Percentiles rank a stretch among this genome's conserved stretches.
Conservation (phyloP, 2,797 vertebrate species). For the Muscicapa striata region DNA sequence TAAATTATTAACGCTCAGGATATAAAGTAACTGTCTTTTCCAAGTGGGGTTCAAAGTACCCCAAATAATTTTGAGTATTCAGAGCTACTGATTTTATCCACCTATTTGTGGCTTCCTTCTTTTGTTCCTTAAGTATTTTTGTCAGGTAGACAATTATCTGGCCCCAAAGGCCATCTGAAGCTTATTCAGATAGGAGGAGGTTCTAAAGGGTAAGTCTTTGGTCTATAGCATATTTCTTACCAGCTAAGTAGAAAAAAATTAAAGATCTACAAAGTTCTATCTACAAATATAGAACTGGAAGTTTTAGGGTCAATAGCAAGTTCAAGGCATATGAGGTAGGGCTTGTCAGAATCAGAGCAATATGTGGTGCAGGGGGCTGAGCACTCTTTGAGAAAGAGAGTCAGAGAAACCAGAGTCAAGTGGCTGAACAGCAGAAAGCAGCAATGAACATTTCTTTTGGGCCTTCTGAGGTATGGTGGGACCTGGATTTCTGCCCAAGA, state of each 20-base stretch:
- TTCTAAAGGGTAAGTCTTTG: not conserved
- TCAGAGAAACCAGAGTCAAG: not conserved
- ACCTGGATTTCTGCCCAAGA: not conserved
- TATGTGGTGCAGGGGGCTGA: not conserved
- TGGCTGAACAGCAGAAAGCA: not conserved
- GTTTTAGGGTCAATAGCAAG: not conserved
- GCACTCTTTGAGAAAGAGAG: not conserved
- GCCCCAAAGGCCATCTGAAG: not conserved
- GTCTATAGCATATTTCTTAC: not conserved
- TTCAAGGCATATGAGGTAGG: not conserved
- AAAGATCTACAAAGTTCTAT: not conserved
- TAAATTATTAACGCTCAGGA: not conserved
- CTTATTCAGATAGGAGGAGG: not conserved
- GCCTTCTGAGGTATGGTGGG: not conserved
- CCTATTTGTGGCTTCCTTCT: not conserved
- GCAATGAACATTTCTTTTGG: not conserved
- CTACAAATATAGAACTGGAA: not conserved
- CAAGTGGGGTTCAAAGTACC: not conserved
- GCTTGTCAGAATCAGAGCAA: not conserved
- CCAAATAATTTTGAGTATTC: not conserved
- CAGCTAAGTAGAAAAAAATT: not conserved
- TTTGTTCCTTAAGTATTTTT: not conserved
- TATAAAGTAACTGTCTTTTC: not conserved
- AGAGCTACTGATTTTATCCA: not conserved
- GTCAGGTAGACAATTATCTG: not conserved